Percentiles rank a stretch among this genome's conserved stretches.
Conservation (phyloP, 2,113 vertebrate species). For the Butorides virescens region DNA sequence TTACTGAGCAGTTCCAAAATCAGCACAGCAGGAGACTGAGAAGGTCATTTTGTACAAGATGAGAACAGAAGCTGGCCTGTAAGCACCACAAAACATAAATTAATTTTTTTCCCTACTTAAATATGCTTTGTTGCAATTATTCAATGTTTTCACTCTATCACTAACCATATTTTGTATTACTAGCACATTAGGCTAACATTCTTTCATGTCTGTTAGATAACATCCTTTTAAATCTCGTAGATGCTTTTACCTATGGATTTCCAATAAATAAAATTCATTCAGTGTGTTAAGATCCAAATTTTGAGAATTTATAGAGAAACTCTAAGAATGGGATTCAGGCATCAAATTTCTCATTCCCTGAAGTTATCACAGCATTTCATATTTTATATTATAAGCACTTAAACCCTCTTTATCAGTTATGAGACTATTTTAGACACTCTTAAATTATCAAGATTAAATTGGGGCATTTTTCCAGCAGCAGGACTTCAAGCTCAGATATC, state of each 20-base stretch:
- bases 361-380: not conserved
- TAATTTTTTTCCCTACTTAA: not conserved
- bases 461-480: constrained; percentile 25
- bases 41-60: not conserved
- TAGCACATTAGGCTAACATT: not conserved
- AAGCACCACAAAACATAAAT: not conserved
- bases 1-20: not conserved
- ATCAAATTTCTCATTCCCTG: not conserved
- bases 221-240: not conserved
- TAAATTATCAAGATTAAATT: constrained; percentile 18
- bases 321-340: not conserved
- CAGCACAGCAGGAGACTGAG: not conserved
- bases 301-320: not conserved
- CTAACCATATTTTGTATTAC: not conserved
- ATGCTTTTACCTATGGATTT: not conserved
- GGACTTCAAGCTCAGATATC: constrained; percentile 1
- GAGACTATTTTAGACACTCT: constrained; percentile 8
- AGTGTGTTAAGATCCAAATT: not conserved
- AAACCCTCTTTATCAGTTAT: not conserved
- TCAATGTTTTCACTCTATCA: not conserved
- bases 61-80: not conserved
- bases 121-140: not conserved
- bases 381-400: not conserved
- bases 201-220: not conserved
- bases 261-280: not conserved